Evolutionary conservation across 2,797 vertebrate genomes (phyloP).

Genomic region (Leptodactylus fallax): DNA sequence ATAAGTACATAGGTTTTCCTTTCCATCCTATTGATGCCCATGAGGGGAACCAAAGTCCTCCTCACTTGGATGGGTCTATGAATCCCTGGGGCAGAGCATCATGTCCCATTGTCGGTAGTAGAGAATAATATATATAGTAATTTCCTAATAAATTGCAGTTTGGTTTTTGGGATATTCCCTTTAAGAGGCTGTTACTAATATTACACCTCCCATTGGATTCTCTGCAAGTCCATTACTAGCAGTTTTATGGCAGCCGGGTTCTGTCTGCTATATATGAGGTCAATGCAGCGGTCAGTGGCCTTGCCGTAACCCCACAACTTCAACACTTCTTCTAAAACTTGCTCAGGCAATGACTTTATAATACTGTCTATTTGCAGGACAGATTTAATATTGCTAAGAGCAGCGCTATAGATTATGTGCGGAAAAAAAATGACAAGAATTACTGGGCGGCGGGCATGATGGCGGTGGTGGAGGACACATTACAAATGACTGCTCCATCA

Average conservation of each 20-base stretch:
- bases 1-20: no score
- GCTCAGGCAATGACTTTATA: neutral
- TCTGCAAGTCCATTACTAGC: no score
- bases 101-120: no score
- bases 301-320: neutral
- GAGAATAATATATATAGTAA: neutral
- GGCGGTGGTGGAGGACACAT: constrained; percentile 6
- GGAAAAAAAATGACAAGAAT: neutral
- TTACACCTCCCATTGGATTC: neutral
- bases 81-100: no score
- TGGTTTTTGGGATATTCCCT: neutral
- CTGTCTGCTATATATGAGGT: neutral
- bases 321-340: neutral
- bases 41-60: no score
- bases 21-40: no score
- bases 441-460: neutral
- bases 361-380: no score
- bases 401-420: constrained; percentile 7
- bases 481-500: constrained; percentile 22
- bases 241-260: neutral
- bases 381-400: constrained; percentile 24
- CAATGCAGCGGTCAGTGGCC: neutral
- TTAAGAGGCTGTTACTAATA: no score
- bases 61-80: no score
- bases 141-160: neutral